Percentiles rank a stretch among this genome's conserved stretches.
phyloP scores from a whole-genome alignment of 2,113 vertebrate genomes.

The Emydocephalus ijimae region DNA sequence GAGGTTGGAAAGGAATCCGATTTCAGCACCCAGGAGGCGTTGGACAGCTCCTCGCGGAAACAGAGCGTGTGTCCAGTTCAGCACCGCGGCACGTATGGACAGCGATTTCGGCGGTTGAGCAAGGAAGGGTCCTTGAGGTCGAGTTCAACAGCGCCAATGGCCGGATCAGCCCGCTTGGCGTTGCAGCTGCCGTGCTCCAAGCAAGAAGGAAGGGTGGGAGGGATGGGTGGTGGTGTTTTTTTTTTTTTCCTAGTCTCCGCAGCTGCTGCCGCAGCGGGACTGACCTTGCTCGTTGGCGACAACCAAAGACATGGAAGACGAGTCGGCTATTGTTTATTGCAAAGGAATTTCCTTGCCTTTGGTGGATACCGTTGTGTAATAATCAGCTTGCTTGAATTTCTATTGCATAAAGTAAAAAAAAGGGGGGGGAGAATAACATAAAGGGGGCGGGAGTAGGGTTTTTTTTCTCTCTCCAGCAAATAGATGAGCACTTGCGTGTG shows the following conservation, averaged over 20 bases:
- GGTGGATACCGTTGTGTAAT: constrained; percentile 1
- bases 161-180: not conserved
- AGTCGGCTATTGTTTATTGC: constrained; percentile 25
- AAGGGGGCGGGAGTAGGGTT: constrained; percentile 53
- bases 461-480: constrained; percentile 59
- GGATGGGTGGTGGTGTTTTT: no score
- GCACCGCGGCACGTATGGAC: not conserved
- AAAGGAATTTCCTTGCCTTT: constrained; percentile 29
- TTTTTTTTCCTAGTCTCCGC: not conserved
- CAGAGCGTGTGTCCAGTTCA: not conserved
- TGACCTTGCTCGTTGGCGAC: constrained; percentile 53
- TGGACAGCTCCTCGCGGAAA: constrained; percentile 11
- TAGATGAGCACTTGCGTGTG: constrained; percentile 46
- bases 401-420: constrained; percentile 41
- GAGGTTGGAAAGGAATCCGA: not conserved
- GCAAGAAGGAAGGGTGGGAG: not conserved
- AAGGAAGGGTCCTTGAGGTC: constrained; percentile 23
- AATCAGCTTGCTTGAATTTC: constrained; percentile 46
- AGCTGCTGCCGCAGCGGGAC: constrained; percentile 35
- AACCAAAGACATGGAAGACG: constrained; percentile 25
- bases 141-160: not conserved
- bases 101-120: constrained; percentile 33
- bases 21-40: constrained; percentile 22
- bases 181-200: not conserved
- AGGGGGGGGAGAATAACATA: constrained; percentile 25